Conservation (phyloP, 2,797 vertebrate genomes). For the Epinephelus coioides region DNA sequence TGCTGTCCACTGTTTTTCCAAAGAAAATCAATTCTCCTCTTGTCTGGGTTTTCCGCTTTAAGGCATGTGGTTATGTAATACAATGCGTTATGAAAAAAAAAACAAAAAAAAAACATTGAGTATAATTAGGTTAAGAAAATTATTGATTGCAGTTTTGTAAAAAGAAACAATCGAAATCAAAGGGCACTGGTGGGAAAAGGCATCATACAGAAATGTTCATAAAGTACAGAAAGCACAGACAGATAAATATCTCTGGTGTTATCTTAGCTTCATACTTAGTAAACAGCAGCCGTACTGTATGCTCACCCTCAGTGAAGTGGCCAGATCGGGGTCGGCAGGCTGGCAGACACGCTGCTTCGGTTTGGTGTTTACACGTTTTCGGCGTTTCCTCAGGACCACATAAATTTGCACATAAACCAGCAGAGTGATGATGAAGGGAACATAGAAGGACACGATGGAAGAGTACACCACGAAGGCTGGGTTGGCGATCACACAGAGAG, state of each 20-base stretch:
- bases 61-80: slow-evolving; percentile 28
- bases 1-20: slow-evolving; percentile 15
- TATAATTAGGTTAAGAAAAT: slow-evolving; percentile 38
- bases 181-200: background rate
- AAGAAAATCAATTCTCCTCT: slow-evolving; percentile 54
- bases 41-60: slow-evolving; percentile 39
- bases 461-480: slow-evolving; percentile 99
- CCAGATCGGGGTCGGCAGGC: slow-evolving; percentile 77
- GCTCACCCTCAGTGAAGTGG: slow-evolving; percentile 91
- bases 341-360: slow-evolving; percentile 90
- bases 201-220: background rate
- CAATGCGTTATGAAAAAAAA: background rate
- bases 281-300: slow-evolving; percentile 2
- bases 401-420: slow-evolving; percentile 99
- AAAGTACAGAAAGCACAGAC: background rate
- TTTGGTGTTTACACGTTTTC: slow-evolving; percentile 97
- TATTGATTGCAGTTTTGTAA: slow-evolving; percentile 40
- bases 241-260: background rate
- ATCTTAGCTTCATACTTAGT: background rate
- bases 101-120: slow-evolving; percentile 6
- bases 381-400: slow-evolving; percentile 93
- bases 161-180: slow-evolving; percentile 9
- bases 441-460: slow-evolving; percentile 98
- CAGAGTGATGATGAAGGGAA: slow-evolving; percentile 99
- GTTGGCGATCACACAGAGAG: slow-evolving; percentile 94